Base-by-base conservation (phyloP, 1,140 invertebrate genomes). In the Acromyrmex echinatior region DNA sequence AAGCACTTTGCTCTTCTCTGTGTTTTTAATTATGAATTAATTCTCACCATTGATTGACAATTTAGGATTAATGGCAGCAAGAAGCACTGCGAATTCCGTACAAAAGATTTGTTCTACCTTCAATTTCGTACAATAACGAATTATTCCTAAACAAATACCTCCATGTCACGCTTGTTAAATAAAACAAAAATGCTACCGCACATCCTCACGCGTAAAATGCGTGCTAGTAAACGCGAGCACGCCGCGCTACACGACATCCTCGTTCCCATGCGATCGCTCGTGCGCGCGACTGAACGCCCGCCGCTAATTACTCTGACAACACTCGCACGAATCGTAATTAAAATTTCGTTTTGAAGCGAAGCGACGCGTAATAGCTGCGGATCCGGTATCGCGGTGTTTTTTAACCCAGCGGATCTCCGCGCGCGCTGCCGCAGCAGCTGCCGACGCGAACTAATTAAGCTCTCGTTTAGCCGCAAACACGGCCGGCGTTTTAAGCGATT, bases 401-500 rank as follows among this genome's bases (percentile, higher is more conserved):
- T 90, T 90, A 87, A 87, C 25, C 77, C 28, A 62, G 16, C 51
- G 39, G 35, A 63, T 51, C 56, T 62, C 68, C 66, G 51, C 53
- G 62, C 74, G 78, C 56, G 51, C 71, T 65, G 51, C 71, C 60
- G 74, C 78, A 56, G 76, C 90, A 91, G 88, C 89, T 90, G 89
- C 70, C 77, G 90, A 74, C 90, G 81, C 90, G 86, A 90, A 91
- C 90, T 91, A 91, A 91, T 91, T 91, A 91, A 91, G 90, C 90
- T 91, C 89, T 90, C 87, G 78, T 86, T 91, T 90, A 77, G 71
- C 87, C 79, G 58, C 90, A 88, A 90, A 86, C 71, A 86, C 88
- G 80, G 56, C 7, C 87, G 53, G 51, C 63, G 86, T 86, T 90
- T 90, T 81, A 81, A 90, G 84, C 80, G 86, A 90, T 90, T 87